Conservation (phyloP, 2,888 invertebrate genomes). For the Lithosia quadra region DNA sequence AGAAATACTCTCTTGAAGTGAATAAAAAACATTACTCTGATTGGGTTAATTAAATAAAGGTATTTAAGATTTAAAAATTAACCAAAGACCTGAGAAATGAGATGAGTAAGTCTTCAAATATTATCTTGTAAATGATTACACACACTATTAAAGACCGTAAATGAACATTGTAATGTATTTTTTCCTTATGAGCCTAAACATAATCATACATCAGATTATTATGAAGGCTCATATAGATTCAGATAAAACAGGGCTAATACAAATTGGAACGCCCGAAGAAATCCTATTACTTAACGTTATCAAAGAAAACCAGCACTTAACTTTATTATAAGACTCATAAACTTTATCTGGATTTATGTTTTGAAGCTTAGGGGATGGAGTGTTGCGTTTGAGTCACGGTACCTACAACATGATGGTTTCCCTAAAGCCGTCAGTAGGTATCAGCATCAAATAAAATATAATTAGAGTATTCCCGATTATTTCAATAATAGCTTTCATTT, state of each 20-base stretch:
- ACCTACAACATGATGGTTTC: not conserved
- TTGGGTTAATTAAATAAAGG: not conserved
- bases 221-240: slow-evolving; percentile 40
- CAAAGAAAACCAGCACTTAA: slow-evolving; percentile 64
- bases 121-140: not conserved
- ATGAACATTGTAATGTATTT: slow-evolving; percentile 2
- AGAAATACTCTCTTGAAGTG: not conserved
- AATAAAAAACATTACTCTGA: too few relatives aligned
- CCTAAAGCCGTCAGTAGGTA: not conserved
- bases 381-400: slow-evolving; percentile 20
- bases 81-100: not conserved
- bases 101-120: not conserved
- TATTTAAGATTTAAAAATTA: not conserved
- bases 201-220: slow-evolving; percentile 41
- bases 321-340: slow-evolving; percentile 65
- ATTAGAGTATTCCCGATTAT: not conserved
- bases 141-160: slow-evolving; percentile 1
- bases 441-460: not conserved
- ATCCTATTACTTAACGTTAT: slow-evolving; percentile 65
- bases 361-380: slow-evolving; percentile 37
- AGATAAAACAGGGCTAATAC: slow-evolving; percentile 54
- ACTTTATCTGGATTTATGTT: slow-evolving; percentile 75
- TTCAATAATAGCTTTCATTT: not conserved
- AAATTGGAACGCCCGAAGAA: slow-evolving; percentile 54
- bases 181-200: slow-evolving; percentile 21